Conservation (phyloP, 2,113 vertebrate genomes). For the Carollia perspicillata region DNA sequence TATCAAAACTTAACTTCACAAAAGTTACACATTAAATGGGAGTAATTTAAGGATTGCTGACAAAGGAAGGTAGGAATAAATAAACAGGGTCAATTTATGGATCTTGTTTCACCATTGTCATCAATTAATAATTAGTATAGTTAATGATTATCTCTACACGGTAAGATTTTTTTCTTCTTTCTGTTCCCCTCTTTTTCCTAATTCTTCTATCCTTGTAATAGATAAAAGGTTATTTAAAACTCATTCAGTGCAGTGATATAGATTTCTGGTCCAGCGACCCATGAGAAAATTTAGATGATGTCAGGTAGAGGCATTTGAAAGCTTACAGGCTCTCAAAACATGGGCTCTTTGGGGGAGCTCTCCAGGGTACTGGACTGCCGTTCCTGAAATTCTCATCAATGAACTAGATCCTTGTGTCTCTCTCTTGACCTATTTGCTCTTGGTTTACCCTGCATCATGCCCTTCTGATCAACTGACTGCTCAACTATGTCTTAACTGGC, state of each 20-base stretch:
- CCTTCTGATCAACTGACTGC: background rate
- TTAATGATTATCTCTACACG: background rate
- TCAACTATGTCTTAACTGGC: conserved; percentile 2
- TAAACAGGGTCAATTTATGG: background rate
- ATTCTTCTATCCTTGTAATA: background rate
- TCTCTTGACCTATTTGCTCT: background rate
- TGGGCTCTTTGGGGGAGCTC: conserved; percentile 23
- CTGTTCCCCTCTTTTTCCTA: background rate
- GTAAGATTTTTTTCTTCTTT: background rate
- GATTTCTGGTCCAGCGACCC: background rate
- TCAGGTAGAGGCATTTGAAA: background rate
- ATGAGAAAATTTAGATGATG: background rate
- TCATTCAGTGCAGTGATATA: background rate
- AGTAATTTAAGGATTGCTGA: background rate
- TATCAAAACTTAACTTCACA: background rate
- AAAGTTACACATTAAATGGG: background rate
- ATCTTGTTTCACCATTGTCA: background rate
- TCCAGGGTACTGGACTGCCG: conserved; percentile 66
- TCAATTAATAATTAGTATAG: background rate
- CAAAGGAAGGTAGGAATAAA: background rate
- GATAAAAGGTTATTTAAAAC: conserved; percentile 5
- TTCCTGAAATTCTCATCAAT: background rate
- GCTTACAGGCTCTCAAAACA: background rate
- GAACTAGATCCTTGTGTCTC: background rate
- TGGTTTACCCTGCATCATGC: background rate